Evolutionary conservation across 2,113 vertebrate genomes (phyloP).

Genomic region (Lathamus discolor): DNA sequence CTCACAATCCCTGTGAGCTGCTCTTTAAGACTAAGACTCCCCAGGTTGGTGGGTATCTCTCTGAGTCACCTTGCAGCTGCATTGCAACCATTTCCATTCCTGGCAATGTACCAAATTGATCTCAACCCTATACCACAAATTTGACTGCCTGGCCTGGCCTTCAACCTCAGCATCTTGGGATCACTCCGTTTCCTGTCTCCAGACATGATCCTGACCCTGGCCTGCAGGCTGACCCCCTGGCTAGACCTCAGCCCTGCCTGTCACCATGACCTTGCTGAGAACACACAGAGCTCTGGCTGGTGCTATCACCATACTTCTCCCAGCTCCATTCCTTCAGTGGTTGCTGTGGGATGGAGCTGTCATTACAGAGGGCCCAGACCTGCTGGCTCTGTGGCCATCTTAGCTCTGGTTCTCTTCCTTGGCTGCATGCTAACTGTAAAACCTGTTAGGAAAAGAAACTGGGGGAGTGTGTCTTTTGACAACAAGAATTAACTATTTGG

Average conservation of each 20-base stretch:
- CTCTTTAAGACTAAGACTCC: background rate
- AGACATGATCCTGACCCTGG: background rate
- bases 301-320: background rate
- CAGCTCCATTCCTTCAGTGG: background rate
- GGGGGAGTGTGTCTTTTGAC: background rate
- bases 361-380: accelerated
- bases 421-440: background rate
- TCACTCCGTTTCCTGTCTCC: background rate
- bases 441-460: background rate
- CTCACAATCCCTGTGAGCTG: background rate
- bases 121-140: background rate
- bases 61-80: background rate
- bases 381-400: background rate
- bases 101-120: background rate
- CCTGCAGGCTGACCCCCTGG: background rate
- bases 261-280: background rate
- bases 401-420: accelerated
- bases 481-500: background rate
- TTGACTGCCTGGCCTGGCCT: background rate
- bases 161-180: background rate
- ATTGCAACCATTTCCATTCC: background rate
- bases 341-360: background rate
- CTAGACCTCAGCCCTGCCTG: background rate
- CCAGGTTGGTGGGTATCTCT: background rate
- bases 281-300: background rate